A percentile compares a stretch with the other conserved stretches of the same genome.
These are phyloP conservation scores for Eretmochelys imbricata DNA, from an alignment of 2,113 vertebrate genomes.

Conservation along the genomic window DNA sequence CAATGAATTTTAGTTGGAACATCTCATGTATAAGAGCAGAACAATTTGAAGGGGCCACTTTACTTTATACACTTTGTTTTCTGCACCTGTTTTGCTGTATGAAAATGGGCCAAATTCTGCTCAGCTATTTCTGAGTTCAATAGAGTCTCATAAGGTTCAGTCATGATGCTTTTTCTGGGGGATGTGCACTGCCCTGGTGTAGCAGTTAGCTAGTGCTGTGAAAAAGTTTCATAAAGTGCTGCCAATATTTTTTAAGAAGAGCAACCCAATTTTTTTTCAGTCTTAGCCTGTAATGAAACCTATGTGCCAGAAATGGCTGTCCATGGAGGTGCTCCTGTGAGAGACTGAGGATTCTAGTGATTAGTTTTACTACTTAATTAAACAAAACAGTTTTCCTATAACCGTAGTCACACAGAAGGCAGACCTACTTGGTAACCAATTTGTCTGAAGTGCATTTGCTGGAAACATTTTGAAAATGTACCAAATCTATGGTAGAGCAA, in stretches of 20 bases:
- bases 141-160: slow-evolving; percentile 50
- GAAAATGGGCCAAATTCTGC: not conserved
- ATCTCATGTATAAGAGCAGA: not conserved
- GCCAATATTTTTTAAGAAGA: not conserved
- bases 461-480: not conserved
- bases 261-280: slow-evolving; percentile 18
- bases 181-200: not conserved
- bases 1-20: not conserved
- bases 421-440: not conserved
- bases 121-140: not conserved
- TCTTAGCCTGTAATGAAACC: not conserved
- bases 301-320: not conserved
- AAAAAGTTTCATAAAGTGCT: not conserved
- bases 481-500: not conserved
- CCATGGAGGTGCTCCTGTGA: not conserved
- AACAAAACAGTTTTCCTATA: not conserved
- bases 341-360: not conserved
- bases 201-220: slow-evolving; percentile 2
- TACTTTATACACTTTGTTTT: slow-evolving; percentile 25
- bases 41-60: slow-evolving; percentile 33
- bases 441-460: not conserved
- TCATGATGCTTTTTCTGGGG: not conserved
- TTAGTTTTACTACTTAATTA: slow-evolving; percentile 17
- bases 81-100: slow-evolving; percentile 33
- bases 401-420: not conserved